A percentile compares a stretch with the other conserved stretches of the same genome.
Evolutionary conservation across 2,888 invertebrate genomes (phyloP).

Genomic region (Caenorhabditis drosophilae): DNA sequence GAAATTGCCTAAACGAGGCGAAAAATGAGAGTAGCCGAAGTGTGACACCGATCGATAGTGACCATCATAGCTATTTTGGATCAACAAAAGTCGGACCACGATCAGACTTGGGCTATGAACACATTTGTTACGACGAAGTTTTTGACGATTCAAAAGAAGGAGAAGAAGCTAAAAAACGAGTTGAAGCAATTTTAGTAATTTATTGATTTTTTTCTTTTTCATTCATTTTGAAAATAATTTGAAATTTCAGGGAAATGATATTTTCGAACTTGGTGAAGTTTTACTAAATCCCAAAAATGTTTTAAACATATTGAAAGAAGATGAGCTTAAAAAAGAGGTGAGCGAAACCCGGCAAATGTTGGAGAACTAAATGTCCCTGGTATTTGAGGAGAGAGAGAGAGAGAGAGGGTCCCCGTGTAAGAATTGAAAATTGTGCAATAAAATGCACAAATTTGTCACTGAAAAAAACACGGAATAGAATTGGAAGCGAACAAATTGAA

Average conservation of each 20-base stretch:
- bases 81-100: conserved; percentile 1
- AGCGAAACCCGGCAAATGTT: too few relatives aligned
- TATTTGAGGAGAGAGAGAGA: neutral
- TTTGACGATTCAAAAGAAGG: conserved; percentile 3
- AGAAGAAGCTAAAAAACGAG: conserved; percentile 1
- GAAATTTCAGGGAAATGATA: neutral
- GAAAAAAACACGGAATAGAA: neutral
- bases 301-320: conserved; percentile 8
- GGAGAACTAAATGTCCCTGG: too few relatives aligned
- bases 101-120: conserved; percentile 30
- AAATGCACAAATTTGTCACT: neutral
- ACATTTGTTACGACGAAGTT: conserved; percentile 6
- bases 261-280: neutral
- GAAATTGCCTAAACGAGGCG: neutral
- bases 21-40: neutral
- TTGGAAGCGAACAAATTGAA: conserved; percentile 5
- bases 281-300: conserved; percentile 8
- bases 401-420: neutral
- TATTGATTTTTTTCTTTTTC: neutral
- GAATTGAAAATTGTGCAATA: neutral
- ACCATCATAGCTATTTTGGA: neutral
- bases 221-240: neutral
- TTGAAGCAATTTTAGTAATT: neutral
- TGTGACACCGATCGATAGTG: conserved; percentile 3
- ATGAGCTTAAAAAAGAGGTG: too few relatives aligned